A percentile compares a stretch with the other conserved stretches of the same genome.
phyloP scores from a whole-genome alignment of 2,113 vertebrate genomes.

The Pantherophis guttatus region DNA sequence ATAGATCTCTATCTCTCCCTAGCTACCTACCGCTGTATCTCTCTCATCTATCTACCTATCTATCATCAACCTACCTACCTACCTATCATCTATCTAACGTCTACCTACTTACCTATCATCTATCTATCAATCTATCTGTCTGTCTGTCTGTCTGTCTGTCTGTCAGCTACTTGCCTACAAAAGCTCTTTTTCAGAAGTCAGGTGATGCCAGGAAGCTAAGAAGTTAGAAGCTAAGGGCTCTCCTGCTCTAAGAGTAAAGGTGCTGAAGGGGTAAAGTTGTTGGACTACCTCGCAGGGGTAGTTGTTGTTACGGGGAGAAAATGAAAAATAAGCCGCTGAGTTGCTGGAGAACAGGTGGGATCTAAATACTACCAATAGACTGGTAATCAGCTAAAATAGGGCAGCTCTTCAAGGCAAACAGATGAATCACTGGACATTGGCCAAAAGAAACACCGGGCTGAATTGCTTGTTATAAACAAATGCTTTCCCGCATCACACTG shows the following conservation, averaged over 20 bases:
- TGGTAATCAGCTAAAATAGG: not conserved
- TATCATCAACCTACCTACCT: too few relatives aligned
- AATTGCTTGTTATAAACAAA: not conserved
- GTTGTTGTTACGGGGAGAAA: not conserved
- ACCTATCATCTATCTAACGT: too few relatives aligned
- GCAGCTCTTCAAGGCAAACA: not conserved
- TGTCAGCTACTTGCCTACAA: not conserved
- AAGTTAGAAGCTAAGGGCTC: not conserved
- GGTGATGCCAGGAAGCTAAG: rapidly evolving
- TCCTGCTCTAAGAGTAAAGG: not conserved
- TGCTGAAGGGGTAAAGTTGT: not conserved
- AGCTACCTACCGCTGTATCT: too few relatives aligned
- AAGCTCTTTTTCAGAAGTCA: not conserved
- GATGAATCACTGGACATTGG: not conserved
- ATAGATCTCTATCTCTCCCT: too few relatives aligned
- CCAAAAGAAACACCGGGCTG: not conserved
- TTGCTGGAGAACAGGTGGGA: not conserved
- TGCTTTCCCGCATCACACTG: not conserved
- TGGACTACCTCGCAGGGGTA: not conserved
- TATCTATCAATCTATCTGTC: not conserved
- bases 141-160: not conserved
- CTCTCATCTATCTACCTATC: too few relatives aligned
- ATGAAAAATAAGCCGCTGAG: not conserved
- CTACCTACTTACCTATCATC: not conserved
- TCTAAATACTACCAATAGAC: not conserved